A percentile compares a stretch with the other conserved stretches of the same genome.
phyloP scores from a whole-genome alignment of 2,888 invertebrate genomes.

The Itoplectis maculator region DNA sequence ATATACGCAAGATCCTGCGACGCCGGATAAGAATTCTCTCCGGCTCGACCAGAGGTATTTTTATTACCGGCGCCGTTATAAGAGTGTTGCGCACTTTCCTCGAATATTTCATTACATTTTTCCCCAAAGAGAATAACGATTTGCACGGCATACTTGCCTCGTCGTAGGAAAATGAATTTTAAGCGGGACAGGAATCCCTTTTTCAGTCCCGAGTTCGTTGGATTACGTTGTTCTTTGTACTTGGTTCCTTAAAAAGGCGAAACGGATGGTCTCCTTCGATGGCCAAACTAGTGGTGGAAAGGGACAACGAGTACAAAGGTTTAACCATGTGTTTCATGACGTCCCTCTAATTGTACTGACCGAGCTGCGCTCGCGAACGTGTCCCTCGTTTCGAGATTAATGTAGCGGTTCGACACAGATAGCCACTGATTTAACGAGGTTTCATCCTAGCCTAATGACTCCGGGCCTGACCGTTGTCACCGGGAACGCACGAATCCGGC shows the following conservation, averaged over 20 bases:
- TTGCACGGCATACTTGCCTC: background rate
- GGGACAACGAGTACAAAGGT: slow-evolving; percentile 22
- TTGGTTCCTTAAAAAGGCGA: background rate
- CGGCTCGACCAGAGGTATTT: background rate
- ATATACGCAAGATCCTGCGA: background rate
- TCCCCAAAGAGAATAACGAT: background rate
- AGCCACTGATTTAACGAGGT: slow-evolving; percentile 57
- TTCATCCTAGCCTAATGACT: slow-evolving; percentile 41
- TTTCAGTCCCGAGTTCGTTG: too few relatives aligned
- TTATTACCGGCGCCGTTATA: background rate
- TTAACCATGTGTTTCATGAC: slow-evolving; percentile 21
- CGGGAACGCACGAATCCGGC: slow-evolving; percentile 25
- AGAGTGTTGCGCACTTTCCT: background rate
- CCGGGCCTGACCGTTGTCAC: slow-evolving; percentile 24
- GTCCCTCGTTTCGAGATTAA: slow-evolving; percentile 25
- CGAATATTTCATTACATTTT: background rate
- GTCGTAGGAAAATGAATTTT: background rate
- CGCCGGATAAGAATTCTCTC: background rate
- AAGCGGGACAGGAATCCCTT: background rate
- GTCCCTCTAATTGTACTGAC: slow-evolving; percentile 26
- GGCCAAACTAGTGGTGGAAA: background rate
- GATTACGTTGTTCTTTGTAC: too few relatives aligned
- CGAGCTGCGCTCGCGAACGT: slow-evolving; percentile 14
- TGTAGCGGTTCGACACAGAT: slow-evolving; percentile 53
- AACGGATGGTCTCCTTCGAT: background rate